Evolutionary conservation across 2,113 vertebrate genomes (phyloP).

Genomic region (Triplophysa tibetana): DNA sequence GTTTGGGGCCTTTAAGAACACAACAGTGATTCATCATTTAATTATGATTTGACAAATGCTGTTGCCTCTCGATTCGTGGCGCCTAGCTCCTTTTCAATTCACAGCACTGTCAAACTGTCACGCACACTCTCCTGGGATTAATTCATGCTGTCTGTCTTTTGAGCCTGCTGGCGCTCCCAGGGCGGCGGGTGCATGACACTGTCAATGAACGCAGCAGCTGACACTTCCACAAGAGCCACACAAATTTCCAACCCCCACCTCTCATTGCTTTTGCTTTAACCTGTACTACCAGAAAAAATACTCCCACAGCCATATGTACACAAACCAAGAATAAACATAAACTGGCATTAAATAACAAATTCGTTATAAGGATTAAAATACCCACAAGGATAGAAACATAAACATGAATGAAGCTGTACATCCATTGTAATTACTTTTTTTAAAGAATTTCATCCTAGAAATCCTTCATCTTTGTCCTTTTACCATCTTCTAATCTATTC

Average conservation of each 20-base stretch:
- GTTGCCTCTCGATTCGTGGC: slow-evolving; percentile 94
- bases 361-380: too few relatives aligned
- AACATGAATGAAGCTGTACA: too few relatives aligned
- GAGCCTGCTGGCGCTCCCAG: slow-evolving; percentile 85
- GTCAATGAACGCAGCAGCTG: slow-evolving; percentile 83
- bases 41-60: slow-evolving; percentile 99
- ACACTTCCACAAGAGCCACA: slow-evolving; percentile 70
- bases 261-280: neutral
- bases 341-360: too few relatives aligned
- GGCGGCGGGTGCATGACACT: slow-evolving; percentile 88
- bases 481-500: too few relatives aligned
- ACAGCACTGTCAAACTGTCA: slow-evolving; percentile 96
- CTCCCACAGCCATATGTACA: too few relatives aligned
- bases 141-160: slow-evolving; percentile 99
- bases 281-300: too few relatives aligned
- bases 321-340: too few relatives aligned
- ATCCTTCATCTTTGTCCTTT: too few relatives aligned
- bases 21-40: slow-evolving; percentile 99
- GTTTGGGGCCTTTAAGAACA: slow-evolving; percentile 86
- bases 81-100: slow-evolving; percentile 97
- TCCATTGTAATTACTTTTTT: too few relatives aligned
- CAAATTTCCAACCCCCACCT: neutral
- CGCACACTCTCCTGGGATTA: slow-evolving; percentile 93
- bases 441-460: too few relatives aligned
- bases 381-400: too few relatives aligned